These are phyloP conservation scores for Drosophila sordidula DNA, from an alignment of 2,888 invertebrate genomes.

Conservation along the genomic window DNA sequence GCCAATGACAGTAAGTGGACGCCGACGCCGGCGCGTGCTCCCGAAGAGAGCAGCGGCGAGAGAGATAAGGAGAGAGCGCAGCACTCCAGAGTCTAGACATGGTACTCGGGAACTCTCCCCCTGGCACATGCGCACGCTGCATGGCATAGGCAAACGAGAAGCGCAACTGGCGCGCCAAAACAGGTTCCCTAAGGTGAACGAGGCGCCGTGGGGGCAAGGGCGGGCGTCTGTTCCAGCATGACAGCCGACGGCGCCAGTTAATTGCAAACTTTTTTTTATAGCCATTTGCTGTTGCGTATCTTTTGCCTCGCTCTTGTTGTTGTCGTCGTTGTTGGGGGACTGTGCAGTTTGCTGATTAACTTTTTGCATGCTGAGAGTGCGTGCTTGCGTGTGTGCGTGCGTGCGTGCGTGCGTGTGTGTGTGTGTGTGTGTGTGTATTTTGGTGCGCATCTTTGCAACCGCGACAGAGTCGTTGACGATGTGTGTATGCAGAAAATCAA, in stretches of 20 bases:
- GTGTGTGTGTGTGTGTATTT: slow-evolving; percentile 32
- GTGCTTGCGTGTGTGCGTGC: too few relatives aligned
- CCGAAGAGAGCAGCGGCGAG: slow-evolving; percentile 10
- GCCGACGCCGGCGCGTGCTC: slow-evolving; percentile 45
- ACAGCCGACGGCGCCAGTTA: slow-evolving; percentile 78
- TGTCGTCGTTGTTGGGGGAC: slow-evolving; percentile 30
- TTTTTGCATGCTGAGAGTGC: slow-evolving; percentile 74
- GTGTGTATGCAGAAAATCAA: slow-evolving; percentile 71
- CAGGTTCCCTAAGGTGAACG: slow-evolving; percentile 67
- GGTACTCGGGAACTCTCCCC: slow-evolving; percentile 18
- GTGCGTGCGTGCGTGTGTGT: slow-evolving; percentile 24
- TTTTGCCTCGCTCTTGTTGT: slow-evolving; percentile 27
- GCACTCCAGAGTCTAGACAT: slow-evolving; percentile 35
- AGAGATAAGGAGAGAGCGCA: slow-evolving; percentile 19
- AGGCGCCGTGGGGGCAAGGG: slow-evolving; percentile 26
- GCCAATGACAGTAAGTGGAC: slow-evolving; percentile 26
- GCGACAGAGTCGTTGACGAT: slow-evolving; percentile 19
- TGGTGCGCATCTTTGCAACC: slow-evolving; percentile 51
- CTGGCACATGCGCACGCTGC: slow-evolving; percentile 61
- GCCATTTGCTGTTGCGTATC: slow-evolving; percentile 50
- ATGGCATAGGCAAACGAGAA: slow-evolving; percentile 36
- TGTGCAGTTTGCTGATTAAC: slow-evolving; percentile 70
- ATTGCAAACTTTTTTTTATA: slow-evolving; percentile 73
- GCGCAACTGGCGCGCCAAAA: slow-evolving; percentile 71
- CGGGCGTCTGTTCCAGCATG: slow-evolving; percentile 68